A percentile compares a stretch with the other conserved stretches of the same genome.
phyloP scores from a whole-genome alignment of 2,888 invertebrate species.

The Drosophila borealis region DNA sequence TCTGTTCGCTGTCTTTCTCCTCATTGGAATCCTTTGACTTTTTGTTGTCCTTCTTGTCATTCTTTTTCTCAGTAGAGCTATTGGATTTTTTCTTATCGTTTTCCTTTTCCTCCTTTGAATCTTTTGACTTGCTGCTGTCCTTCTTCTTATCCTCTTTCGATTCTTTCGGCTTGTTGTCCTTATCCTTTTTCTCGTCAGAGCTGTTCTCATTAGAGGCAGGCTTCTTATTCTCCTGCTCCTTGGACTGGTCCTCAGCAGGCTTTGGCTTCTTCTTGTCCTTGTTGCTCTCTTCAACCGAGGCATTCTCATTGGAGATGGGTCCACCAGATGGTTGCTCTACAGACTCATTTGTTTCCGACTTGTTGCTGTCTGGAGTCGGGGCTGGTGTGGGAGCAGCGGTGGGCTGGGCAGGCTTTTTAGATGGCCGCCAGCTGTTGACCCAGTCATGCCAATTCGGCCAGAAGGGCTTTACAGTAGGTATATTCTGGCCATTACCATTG shows the following conservation, averaged over 20 bases:
- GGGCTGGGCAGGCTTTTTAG: slow-evolving; percentile 18
- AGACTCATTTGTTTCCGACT: slow-evolving; percentile 50
- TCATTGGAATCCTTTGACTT: slow-evolving; percentile 41
- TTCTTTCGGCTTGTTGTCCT: slow-evolving; percentile 35
- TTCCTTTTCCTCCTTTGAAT: slow-evolving; percentile 38
- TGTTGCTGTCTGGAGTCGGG: slow-evolving; percentile 19
- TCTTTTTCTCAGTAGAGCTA: slow-evolving; percentile 31
- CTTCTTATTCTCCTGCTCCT: slow-evolving; percentile 46
- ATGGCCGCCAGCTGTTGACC: slow-evolving; percentile 57
- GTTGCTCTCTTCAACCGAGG: slow-evolving; percentile 65
- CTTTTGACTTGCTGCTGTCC: slow-evolving; percentile 26
- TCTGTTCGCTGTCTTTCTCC: slow-evolving; percentile 34
- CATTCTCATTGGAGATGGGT: slow-evolving; percentile 58
- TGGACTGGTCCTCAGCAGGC: slow-evolving; percentile 7
- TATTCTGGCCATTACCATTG: slow-evolving; percentile 16
- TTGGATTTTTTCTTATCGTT: slow-evolving; percentile 35
- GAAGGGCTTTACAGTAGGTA: slow-evolving; percentile 43
- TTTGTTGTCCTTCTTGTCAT: slow-evolving; percentile 16
- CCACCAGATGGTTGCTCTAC: slow-evolving; percentile 53
- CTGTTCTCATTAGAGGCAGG: slow-evolving; percentile 21
- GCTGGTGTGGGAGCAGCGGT: slow-evolving; percentile 12
- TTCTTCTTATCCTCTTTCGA: slow-evolving; percentile 33
- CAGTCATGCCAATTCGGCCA: slow-evolving; percentile 65
- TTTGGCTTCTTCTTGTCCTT: slow-evolving; percentile 12
- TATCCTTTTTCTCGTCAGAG: slow-evolving; percentile 37